These are phyloP conservation scores for Sarcophaga variegata DNA, from an alignment of 2,888 invertebrate species.

Conservation along the genomic window DNA sequence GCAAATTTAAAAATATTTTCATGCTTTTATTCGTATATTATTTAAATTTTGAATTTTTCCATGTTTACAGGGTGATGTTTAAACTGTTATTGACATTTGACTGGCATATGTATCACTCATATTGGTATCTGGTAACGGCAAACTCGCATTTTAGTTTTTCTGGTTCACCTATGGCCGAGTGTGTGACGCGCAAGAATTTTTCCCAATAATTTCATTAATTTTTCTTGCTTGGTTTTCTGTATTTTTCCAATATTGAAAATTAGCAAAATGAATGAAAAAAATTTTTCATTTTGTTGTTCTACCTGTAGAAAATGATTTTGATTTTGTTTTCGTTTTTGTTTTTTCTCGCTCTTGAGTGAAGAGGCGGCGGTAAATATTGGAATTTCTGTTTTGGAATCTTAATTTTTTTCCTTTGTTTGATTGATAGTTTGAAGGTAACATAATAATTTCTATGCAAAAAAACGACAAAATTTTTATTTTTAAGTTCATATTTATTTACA, in stretches of 20 bases:
- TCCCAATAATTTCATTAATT: not conserved
- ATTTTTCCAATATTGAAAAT: not conserved
- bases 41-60: not conserved
- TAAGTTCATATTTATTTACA: not conserved
- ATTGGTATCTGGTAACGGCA: slow-evolving; percentile 16
- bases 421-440: not conserved
- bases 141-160: not conserved
- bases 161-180: not conserved
- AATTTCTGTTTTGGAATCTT: not conserved
- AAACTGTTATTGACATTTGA: slow-evolving; percentile 79
- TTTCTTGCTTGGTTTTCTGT: not conserved
- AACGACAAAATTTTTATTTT: not conserved
- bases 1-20: too few relatives aligned
- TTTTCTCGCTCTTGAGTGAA: not conserved
- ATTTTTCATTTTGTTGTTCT: not conserved
- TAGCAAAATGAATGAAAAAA: not conserved
- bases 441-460: not conserved
- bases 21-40: too few relatives aligned
- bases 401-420: not conserved
- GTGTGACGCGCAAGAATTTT: not conserved
- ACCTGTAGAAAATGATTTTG: not conserved
- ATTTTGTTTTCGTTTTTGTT: not conserved
- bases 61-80: slow-evolving; percentile 32
- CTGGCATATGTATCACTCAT: slow-evolving; percentile 77
- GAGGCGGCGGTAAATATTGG: not conserved